phyloP scores from a whole-genome alignment of 2,113 vertebrate species.

The Corydoras sp. region DNA sequence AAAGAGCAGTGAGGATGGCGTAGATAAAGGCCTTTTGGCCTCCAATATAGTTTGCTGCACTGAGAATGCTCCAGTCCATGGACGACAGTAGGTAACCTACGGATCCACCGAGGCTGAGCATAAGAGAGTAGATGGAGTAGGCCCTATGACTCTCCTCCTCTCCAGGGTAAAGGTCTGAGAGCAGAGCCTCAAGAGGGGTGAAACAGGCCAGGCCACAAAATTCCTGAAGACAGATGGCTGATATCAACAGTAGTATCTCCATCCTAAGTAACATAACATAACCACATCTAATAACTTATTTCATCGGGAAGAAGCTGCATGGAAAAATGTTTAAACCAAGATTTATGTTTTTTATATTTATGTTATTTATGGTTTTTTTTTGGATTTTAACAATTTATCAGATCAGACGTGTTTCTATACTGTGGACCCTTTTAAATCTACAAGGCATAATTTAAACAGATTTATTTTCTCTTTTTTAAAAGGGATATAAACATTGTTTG shows the following conservation, averaged over 20 bases:
- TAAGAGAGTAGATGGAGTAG: slow-evolving; percentile 78
- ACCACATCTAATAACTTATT: no score
- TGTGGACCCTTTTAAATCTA: no score
- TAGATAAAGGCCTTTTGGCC: slow-evolving; percentile 78
- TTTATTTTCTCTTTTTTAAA: no score
- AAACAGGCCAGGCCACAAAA: slow-evolving; percentile 85
- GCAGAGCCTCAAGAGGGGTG: slow-evolving; percentile 76
- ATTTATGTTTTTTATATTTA: no score
- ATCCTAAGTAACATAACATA: slow-evolving; percentile 38
- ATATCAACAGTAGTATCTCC: slow-evolving; percentile 71
- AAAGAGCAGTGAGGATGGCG: slow-evolving; percentile 70
- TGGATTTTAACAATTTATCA: no score
- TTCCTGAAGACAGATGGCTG: slow-evolving; percentile 72
- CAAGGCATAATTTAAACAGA: no score
- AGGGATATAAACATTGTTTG: no score
- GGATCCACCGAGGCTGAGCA: slow-evolving; percentile 82
- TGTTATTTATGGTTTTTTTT: no score
- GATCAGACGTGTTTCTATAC: no score
- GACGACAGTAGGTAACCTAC: slow-evolving; percentile 77
- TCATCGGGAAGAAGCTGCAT: no score
- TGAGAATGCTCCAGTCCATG: slow-evolving; percentile 72
- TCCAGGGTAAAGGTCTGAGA: slow-evolving; percentile 78
- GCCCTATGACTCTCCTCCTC: slow-evolving; percentile 72
- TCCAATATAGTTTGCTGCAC: slow-evolving; percentile 67
- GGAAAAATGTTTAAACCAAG: no score